Base-by-base conservation (phyloP, 2,888 invertebrate genomes). In the Dynastes tityus region DNA sequence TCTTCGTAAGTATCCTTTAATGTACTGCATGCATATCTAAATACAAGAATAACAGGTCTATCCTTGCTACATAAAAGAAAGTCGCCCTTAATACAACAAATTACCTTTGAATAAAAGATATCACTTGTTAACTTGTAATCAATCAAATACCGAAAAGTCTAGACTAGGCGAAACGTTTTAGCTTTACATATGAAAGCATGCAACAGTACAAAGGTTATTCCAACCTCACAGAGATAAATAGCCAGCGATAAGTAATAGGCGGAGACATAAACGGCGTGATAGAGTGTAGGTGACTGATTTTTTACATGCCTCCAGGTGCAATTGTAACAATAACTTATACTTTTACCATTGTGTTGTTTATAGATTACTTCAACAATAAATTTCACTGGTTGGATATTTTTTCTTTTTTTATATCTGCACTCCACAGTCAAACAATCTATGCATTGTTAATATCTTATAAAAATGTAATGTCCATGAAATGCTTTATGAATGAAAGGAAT, bases 291-390 rank as follows among this genome's bases (percentile, higher is more conserved):
- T 45, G 45, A 45, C 8, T 9, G 4, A 8, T 58, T 58, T 58
- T 22, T 22, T n/a, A 22, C 5, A 22, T 58, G 55, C 55, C 55
- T 58, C 9, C 55, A 16, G 16, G 55, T 58, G 55, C 55, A 22
- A 22, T 58, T n/a, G n/a, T 58, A 58, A 58, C 55, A 58, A 58
- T 58, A 58, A 58, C 8, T 58, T 58, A 58, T 58, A 58, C 55
- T 58, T 58, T 58, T 58, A 58, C 55, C n/a, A 22, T 58, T 16
- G 8, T 22, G 55, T 58, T 22, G 2, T 58, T 58, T 58, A 58
- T 58, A 8, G 55, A 22, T 58, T 16, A 58, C 5, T 16, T 58
- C 22, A 22, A 22, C 5, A 58, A 22, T 58, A 58, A 22, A 58
- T 16, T 27, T 8, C 5, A 22, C 4, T 16, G 55, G 55, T 58